Evolutionary conservation across 2,797 vertebrate genomes (phyloP).

Genomic region (Octomys mimax): DNA sequence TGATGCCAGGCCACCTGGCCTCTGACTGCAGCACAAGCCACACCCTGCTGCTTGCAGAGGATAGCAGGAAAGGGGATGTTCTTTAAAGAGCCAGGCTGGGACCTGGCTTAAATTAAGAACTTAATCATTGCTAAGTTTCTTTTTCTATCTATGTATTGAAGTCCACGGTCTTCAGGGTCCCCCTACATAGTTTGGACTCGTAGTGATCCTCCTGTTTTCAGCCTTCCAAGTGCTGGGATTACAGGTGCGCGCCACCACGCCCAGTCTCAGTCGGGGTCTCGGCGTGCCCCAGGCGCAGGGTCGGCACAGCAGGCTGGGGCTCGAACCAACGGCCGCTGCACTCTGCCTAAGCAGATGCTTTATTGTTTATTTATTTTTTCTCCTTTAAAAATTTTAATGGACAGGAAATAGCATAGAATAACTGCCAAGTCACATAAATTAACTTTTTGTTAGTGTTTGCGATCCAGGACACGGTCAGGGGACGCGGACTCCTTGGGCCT

Average conservation of each 20-base stretch:
- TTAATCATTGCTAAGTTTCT: neutral
- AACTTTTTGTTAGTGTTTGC: slow-evolving; percentile 85
- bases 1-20: neutral
- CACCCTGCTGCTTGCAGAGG: neutral
- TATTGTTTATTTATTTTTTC: slow-evolving; percentile 92
- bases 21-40: neutral
- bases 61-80: neutral
- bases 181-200: too few species aligned
- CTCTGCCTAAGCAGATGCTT: too few species aligned
- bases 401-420: slow-evolving; percentile 86
- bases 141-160: too few species aligned
- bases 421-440: slow-evolving; percentile 77
- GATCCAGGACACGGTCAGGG: slow-evolving; percentile 46
- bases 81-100: neutral
- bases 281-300: too few species aligned
- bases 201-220: too few species aligned
- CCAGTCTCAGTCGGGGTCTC: too few species aligned
- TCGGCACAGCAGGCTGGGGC: too few species aligned
- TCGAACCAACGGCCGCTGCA: too few species aligned
- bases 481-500: neutral
- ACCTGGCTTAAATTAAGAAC: neutral
- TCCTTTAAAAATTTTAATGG: slow-evolving; percentile 85
- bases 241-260: too few species aligned
- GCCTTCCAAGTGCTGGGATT: too few species aligned
- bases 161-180: neutral